Base-by-base conservation (phyloP, 2,888 invertebrate genomes). In the Cybosia mesomella region DNA sequence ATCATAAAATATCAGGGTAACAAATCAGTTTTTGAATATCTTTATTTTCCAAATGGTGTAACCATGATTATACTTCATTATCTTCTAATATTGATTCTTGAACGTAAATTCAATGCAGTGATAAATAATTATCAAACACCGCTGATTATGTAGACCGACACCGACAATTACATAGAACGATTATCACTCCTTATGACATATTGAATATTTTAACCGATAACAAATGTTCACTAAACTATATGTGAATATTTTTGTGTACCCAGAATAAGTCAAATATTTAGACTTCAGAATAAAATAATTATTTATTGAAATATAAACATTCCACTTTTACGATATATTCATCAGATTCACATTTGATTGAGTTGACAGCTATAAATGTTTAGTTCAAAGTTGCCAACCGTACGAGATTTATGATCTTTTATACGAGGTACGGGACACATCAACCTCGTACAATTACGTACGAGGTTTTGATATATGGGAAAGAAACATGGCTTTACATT, bases 41-140 rank as follows among this genome's bases (percentile, higher is more conserved):
- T 4, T 57, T 68, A 64, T 67, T 55, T 57, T 34, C 21, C 18
- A 32, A 36, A 28, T 28, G 54, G 28, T 28, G 28, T 39, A 43
- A 55, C 39, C 59, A 49, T 63, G 71, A 66, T 28, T 66, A 66
- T 66, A 61, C 70, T 64, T 67, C 70, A 68, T 70, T 79, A 70
- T 58, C 64, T 57, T 55, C 60, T 68, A 66, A 70, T 53, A n/a
- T 28, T 69, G 62, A 72, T 68, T 73, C 73, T 73, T 75, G 64
- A 73, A 63, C 54, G 36, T 72, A 72, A 78, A 76, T 80, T 65
- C 68, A 74, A 68, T 70, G 74, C 28, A 73, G 65, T 74, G 75
- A 70, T 68, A 67, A 60, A 53, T 80, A 83, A 83, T 83, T 83
- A 81, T 66, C 60, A 74, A 69, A 55, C 67, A 76, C 68, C 74